Conservation (phyloP, 2,797 vertebrate species). For the Sardinella longiceps region DNA sequence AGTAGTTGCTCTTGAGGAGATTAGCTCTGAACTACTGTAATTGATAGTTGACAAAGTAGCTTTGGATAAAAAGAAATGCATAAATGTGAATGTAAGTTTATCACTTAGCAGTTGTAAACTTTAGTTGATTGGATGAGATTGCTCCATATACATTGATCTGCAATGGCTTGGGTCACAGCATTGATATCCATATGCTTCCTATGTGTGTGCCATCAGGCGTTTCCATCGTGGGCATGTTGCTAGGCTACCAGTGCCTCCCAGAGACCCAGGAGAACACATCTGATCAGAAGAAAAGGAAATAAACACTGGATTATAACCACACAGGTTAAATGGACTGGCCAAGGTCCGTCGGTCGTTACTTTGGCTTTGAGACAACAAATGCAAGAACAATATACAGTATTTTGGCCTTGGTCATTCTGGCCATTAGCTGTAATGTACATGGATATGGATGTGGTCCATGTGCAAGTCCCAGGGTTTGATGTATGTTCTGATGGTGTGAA, state of each 20-base stretch:
- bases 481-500: neutral
- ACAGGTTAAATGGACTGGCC: neutral
- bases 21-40: too few species aligned
- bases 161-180: neutral
- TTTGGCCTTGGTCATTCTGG: neutral
- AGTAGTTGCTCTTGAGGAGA: too few species aligned
- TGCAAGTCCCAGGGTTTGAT: neutral
- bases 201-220: slow-evolving; percentile 75
- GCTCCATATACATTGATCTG: neutral
- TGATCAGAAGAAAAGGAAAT: slow-evolving; percentile 91
- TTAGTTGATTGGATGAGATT: neutral
- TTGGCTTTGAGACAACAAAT: neutral
- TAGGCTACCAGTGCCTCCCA: slow-evolving; percentile 86
- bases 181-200: neutral
- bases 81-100: too few species aligned
- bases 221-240: slow-evolving; percentile 90
- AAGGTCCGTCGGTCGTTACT: neutral
- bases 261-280: slow-evolving; percentile 74
- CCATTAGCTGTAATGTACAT: too few species aligned
- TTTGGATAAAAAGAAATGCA: too few species aligned
- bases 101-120: neutral
- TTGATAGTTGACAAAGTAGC: too few species aligned
- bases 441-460: neutral
- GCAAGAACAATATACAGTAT: neutral
- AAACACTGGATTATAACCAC: slow-evolving; percentile 51